Conservation (phyloP, 2,888 invertebrate genomes). For the Machimus rusticus region DNA sequence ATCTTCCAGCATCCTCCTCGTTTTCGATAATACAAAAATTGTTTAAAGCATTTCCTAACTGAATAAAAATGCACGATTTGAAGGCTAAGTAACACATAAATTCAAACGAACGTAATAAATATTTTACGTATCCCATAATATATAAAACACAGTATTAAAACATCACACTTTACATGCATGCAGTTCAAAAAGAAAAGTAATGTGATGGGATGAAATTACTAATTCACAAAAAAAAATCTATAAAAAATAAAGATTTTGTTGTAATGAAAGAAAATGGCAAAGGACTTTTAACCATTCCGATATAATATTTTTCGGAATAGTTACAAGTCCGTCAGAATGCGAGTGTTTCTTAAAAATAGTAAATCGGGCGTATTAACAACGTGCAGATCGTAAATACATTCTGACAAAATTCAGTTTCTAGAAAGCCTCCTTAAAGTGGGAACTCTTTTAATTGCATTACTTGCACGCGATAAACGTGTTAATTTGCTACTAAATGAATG, state of each 20-base stretch:
- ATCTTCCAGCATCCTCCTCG: conserved; percentile 8
- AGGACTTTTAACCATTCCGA: background rate
- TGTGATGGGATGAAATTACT: conserved; percentile 5
- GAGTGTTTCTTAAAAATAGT: background rate
- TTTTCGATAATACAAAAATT: conserved; percentile 4
- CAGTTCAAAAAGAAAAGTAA: background rate
- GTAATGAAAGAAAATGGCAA: background rate
- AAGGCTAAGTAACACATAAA: conserved; percentile 1
- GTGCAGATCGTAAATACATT: background rate
- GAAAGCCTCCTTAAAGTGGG: background rate
- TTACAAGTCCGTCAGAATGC: background rate
- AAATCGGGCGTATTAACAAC: background rate
- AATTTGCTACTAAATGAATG: background rate
- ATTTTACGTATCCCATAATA: conserved; percentile 12
- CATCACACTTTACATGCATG: conserved; percentile 35
- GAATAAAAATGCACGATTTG: conserved; percentile 14
- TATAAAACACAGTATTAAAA: conserved; percentile 7
- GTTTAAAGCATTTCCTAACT: conserved; percentile 23
- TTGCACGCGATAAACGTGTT: background rate
- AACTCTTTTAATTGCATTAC: background rate
- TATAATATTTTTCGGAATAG: background rate
- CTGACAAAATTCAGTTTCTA: background rate
- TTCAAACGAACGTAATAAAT: conserved; percentile 18
- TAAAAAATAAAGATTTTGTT: background rate
- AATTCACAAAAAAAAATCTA: background rate